Base-by-base conservation (phyloP, 2,113 vertebrate genomes). In the Gymnogyps californianus region DNA sequence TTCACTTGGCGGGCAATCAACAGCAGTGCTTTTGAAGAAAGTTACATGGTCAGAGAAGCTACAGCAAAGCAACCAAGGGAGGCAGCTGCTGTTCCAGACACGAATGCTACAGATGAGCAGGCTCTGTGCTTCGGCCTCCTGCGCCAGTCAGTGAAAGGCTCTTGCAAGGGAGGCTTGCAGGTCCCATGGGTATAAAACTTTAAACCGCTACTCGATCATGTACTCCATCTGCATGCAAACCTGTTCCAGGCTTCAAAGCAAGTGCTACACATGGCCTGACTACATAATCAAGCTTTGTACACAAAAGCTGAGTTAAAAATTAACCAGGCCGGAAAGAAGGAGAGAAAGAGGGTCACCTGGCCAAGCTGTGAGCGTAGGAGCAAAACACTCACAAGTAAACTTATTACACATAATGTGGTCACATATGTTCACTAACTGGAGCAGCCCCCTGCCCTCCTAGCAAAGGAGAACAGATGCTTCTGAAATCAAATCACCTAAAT, bases 401-500 rank as follows among this genome's bases (percentile, higher is more conserved):
- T 83, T 80, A 81, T 22, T 77, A 74, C 36, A 49, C 29, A 47
- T 74, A 93, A 91, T 64, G n/a, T 93, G 16, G 42, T 70, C 67
- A 81, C 95, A 61, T 71, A 77, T 67, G 78, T 62, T 89, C 82
- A 79, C 34, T 32, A 88, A 40, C 54, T 54, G 46, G 57, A 91
- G 66, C 46, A n/a, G 52, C 9, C 58, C 36, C 32, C 32, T 74
- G 28, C 66, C 78, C n/a, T 66, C 14, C 46, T 54, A 66, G 75
- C 18, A 47, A 78, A 89, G 57, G 7, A 61, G 54, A 93, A 74
- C 84, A 94, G 89, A 96, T 75, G 66, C 88, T 75, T 61, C 89
- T 55, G 81, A 96, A 93, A 96, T 78, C 32, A 69, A 84, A 83
- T 94, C 89, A 96, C 89, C 91, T 88, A 91, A 96, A 81, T 5